A percentile compares a stretch with the other conserved stretches of the same genome.
These are phyloP conservation scores for Aleiodes sp. DNA, from an alignment of 1,140 invertebrate genomes.

Conservation along the genomic window DNA sequence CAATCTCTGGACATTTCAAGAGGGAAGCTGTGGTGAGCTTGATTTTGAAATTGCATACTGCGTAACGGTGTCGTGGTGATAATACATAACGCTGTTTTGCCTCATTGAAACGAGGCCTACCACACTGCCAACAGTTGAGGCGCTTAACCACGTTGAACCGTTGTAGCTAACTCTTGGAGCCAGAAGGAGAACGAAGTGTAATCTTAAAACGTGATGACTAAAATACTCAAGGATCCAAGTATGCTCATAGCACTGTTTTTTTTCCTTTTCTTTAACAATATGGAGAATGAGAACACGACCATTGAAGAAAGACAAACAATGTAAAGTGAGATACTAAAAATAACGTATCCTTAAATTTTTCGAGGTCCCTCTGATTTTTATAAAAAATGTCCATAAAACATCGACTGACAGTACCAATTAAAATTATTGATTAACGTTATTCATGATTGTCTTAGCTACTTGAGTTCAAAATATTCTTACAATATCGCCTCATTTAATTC, in stretches of 20 bases:
- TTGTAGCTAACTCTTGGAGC: background rate
- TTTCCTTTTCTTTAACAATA: background rate
- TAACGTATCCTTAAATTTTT: no score
- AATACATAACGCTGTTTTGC: background rate
- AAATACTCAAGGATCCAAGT: background rate
- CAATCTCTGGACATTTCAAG: no score
- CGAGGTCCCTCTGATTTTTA: no score
- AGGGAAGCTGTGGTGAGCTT: background rate
- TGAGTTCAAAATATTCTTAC: no score
- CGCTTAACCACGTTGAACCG: background rate
- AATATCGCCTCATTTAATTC: no score
- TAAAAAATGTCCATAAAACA: no score
- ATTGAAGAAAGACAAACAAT: background rate
- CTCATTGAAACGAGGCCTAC: constrained; percentile 20
- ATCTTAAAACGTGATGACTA: background rate
- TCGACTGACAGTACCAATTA: no score
- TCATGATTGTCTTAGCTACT: no score
- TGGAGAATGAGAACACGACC: background rate
- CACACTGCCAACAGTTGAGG: background rate
- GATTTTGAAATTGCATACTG: background rate
- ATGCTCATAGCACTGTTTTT: background rate
- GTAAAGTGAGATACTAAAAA: no score
- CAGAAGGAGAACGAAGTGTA: background rate
- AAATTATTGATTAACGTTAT: no score
- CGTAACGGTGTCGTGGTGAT: constrained; percentile 27